phyloP scores from a whole-genome alignment of 2,888 invertebrate species.

The Allolobophora icterica region DNA sequence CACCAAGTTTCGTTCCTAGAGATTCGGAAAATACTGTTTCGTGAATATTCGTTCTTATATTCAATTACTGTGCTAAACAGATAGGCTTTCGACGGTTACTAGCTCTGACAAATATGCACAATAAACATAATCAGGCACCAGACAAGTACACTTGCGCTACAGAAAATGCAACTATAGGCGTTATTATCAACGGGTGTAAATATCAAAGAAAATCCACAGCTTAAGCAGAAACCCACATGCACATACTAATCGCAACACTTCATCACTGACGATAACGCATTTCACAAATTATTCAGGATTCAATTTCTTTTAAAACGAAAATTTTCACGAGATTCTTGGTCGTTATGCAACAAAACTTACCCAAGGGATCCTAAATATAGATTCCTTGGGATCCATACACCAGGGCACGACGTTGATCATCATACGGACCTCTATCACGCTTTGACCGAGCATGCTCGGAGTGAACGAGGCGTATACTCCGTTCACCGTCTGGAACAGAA shows the following conservation, averaged over 20 bases:
- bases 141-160: not conserved
- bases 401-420: not conserved
- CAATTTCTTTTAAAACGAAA: not conserved
- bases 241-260: too few relatives aligned
- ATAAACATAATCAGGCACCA: not conserved
- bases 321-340: not conserved
- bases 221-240: too few relatives aligned
- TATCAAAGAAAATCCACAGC: not conserved
- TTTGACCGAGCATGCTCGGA: not conserved
- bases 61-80: not conserved
- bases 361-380: too few relatives aligned
- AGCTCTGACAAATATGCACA: not conserved
- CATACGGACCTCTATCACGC: not conserved
- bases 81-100: not conserved
- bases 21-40: not conserved
- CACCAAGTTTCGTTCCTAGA: not conserved
- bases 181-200: not conserved
- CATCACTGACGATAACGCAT: not conserved
- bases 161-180: not conserved
- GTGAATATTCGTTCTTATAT: not conserved
- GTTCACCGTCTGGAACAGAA: not conserved
- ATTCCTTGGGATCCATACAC: too few relatives aligned
- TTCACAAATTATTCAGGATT: not conserved
- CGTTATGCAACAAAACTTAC: constrained; percentile 17
- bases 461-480: not conserved